Conservation (phyloP, 2,888 invertebrate genomes). For the Anoncus sp. region DNA sequence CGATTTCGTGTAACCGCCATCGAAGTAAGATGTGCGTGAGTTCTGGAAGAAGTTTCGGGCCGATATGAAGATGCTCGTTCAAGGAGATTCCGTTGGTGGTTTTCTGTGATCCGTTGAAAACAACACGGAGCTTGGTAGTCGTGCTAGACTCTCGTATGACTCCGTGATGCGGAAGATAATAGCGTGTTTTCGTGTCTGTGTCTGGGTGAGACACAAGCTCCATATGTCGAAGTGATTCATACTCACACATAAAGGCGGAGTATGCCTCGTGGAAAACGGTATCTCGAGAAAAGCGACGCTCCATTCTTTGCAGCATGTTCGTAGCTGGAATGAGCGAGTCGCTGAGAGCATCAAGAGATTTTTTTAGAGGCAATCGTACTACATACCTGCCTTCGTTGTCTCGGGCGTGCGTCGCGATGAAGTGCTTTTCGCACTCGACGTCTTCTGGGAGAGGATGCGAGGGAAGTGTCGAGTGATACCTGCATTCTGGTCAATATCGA, state of each 20-base stretch:
- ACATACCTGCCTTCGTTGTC: constrained; percentile 19
- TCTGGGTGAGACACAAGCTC: no score
- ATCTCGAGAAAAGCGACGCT: no score
- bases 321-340: no score
- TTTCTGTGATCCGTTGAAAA: constrained; percentile 8
- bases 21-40: constrained; percentile 23
- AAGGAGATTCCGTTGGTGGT: not conserved
- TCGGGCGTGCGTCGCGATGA: not conserved
- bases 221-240: no score
- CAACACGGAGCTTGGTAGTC: constrained; percentile 15
- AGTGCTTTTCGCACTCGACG: constrained; percentile 6
- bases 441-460: not conserved
- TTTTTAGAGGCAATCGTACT: constrained; percentile 35
- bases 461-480: no score
- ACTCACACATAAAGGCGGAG: no score
- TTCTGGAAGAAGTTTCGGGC: no score
- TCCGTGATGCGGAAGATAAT: not conserved
- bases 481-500: no score
- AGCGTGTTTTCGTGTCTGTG: no score
- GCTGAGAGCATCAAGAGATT: no score
- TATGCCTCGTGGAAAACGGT: no score
- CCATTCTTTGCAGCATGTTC: no score
- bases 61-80: not conserved
- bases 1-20: constrained; percentile 16
- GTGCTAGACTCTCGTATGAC: not conserved